phyloP scores from a whole-genome alignment of 1,140 invertebrate genomes.

The Octopus bimaculoides region DNA sequence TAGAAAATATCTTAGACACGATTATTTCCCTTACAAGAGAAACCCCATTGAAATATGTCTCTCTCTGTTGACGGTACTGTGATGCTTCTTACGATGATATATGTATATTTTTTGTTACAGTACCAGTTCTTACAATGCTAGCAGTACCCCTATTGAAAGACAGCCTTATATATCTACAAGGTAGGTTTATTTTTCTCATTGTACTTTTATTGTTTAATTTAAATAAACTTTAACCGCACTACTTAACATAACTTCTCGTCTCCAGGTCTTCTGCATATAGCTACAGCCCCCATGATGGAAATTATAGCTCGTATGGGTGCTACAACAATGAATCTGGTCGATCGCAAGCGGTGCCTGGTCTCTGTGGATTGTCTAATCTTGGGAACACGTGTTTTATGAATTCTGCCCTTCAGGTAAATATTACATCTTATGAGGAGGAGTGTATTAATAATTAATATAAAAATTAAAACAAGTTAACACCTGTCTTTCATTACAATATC shows the following conservation, averaged over 20 bases:
- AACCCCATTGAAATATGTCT: too few species aligned
- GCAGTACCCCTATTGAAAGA: conserved; percentile 5
- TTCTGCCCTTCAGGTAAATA: conserved; percentile 59
- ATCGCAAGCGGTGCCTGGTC: conserved; percentile 57
- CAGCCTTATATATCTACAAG: conserved; percentile 13
- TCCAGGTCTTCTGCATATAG: conserved; percentile 6
- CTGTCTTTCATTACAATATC: too few species aligned
- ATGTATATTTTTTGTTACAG: not conserved
- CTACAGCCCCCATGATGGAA: not conserved
- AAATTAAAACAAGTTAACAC: too few species aligned
- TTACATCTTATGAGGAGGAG: not conserved
- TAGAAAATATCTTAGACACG: too few species aligned
- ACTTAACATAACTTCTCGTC: too few species aligned
- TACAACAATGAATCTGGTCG: conserved; percentile 35
- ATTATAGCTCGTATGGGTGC: conserved; percentile 28
- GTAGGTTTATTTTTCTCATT: not conserved
- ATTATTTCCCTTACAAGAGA: too few species aligned
- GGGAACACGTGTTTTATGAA: conserved; percentile 72
- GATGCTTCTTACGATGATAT: not conserved
- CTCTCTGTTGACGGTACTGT: too few species aligned
- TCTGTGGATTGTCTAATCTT: conserved; percentile 65
- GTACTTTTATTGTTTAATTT: not conserved
- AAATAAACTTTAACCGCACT: too few species aligned
- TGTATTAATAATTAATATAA: not conserved
- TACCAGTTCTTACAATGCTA: conserved; percentile 12